Evolutionary conservation across 2,888 invertebrate species (phyloP), one percentile per base, ranked within the genome.

Genomic region (Agrotis exclamationis): DNA sequence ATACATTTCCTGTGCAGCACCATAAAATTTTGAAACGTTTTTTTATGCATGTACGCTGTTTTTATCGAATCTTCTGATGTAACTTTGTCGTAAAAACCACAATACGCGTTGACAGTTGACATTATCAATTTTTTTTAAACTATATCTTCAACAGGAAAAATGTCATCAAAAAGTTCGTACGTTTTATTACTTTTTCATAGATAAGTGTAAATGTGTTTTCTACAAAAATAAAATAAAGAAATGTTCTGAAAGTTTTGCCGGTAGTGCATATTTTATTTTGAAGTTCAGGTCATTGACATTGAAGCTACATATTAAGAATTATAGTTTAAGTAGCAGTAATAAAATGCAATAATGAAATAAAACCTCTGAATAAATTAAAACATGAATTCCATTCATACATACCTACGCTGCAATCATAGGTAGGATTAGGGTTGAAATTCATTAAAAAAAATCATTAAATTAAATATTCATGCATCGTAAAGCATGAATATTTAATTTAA

Each of bases 1-100:
- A 78, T 70, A 70, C 74, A 79, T 82, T 79, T 82, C 56, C 71
- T 68, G 9, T 74, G 64, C 74, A 83, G 81, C 69, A 73, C 56
- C 67, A 81, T 83, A 83, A 78, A 83, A 68, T 33, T 64, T 57
- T 47, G 20, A 81, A 63, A 70, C 53, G 64, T 64, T 50, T 69
- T 77, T 79, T 77, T 72, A n/a, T 57, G 39, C 56, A 62, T 51
- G 65, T 24, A 64, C 11, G 44, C 14, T 58, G 16, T 63, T 53
- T 39, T 74, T 66, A 74, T 69, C 39, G 63, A 68, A 69, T 62
- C 14, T 44, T 45, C 44, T 44, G 24, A 20, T 69, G 68, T 70
- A 24, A 68, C 56, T 59, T 62, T 16, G 54, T 58, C 54, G 47
- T 70, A 75, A 67, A 66, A 70, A 57, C 11, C 51, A 70, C 50